Evolutionary conservation across 2,888 invertebrate genomes (phyloP), one percentile per base, ranked within the genome.

Genomic region (Carpatolechia fugitivella): DNA sequence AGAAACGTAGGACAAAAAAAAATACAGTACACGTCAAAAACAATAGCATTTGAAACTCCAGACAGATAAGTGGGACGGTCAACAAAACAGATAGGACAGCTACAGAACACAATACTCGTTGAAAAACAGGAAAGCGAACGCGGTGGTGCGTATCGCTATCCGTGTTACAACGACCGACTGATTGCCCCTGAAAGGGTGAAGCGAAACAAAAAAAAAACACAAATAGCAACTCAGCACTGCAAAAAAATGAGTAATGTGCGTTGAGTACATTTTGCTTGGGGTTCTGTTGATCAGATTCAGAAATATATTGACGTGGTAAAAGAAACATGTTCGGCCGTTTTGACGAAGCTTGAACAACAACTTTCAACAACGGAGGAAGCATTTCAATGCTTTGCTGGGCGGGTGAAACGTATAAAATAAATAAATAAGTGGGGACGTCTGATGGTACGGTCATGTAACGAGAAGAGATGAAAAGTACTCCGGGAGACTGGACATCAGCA

Each of bases 181-280:
- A 85, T 84, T 80, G 81, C 82, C 76, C 69, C 78, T 77, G 79
- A 82, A 82, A 82, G 82, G 82, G 80, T 78, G 70, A 71, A 77
- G 60, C 75, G 73, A 71, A 72, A 76, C 74, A 81, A 80, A 79
- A 81, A 79, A 81, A 76, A 72, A 71, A 68, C 66, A 74, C 62
- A 44, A 44, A 20, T 20, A 44, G 11, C 18, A 41, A 24, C 20
- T n/a, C 11, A 41, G 44, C 44, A 54, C 44, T 47, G 46, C n/a
- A 36, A 48, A 30, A 54, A 30, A 3, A 24, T 24, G 24, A 24
- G 24, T 6, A 24, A 6, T 24, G 24, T 6, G 24, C 6, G 24
- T 24, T 4, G 24, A 6, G 6, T 6, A 24, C 24, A 6, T 24
- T 24, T 24, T 24, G 24, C 6, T 24, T 4, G 6, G 6, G 24